Conservation (phyloP, 92 coral and sea anemone species). For the Epizoanthus fatuus region DNA sequence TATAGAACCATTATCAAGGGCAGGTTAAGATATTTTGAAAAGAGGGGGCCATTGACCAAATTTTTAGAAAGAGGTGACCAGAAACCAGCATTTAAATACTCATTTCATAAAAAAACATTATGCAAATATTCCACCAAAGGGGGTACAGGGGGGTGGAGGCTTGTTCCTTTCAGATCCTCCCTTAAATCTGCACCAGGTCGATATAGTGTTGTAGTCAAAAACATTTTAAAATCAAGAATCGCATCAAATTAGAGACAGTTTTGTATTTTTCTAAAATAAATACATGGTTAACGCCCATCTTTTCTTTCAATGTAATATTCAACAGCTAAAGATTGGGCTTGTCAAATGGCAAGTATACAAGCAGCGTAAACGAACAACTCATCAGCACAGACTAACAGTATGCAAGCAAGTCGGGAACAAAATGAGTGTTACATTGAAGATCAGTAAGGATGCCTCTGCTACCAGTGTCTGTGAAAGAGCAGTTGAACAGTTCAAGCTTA, state of each 20-base stretch:
- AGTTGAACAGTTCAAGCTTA: constrained; percentile 35
- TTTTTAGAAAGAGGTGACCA: too few relatives aligned
- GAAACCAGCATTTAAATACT: too few relatives aligned
- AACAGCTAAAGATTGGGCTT: constrained; percentile 44
- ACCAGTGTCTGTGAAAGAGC: constrained; percentile 31
- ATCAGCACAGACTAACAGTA: constrained; percentile 21
- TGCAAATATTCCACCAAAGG: too few relatives aligned
- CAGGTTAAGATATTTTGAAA: too few relatives aligned
- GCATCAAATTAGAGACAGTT: neutral
- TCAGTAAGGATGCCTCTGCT: constrained; percentile 40
- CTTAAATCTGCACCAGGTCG: too few relatives aligned
- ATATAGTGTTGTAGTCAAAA: too few relatives aligned
- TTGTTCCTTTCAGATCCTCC: too few relatives aligned
- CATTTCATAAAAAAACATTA: too few relatives aligned
- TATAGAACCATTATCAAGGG: too few relatives aligned
- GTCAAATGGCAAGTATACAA: constrained; percentile 27
- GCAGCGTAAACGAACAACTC: constrained; percentile 12
- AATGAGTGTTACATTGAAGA: constrained; percentile 14
- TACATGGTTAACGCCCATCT: constrained; percentile 8
- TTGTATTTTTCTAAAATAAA: constrained; percentile 14
- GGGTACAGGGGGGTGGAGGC: too few relatives aligned
- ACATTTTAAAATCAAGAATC: neutral
- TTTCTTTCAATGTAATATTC: constrained; percentile 3
- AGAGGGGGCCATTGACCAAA: too few relatives aligned
- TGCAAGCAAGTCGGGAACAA: constrained; percentile 53